Conservation (phyloP, 2,113 vertebrate genomes). For the Larimichthys crocea region DNA sequence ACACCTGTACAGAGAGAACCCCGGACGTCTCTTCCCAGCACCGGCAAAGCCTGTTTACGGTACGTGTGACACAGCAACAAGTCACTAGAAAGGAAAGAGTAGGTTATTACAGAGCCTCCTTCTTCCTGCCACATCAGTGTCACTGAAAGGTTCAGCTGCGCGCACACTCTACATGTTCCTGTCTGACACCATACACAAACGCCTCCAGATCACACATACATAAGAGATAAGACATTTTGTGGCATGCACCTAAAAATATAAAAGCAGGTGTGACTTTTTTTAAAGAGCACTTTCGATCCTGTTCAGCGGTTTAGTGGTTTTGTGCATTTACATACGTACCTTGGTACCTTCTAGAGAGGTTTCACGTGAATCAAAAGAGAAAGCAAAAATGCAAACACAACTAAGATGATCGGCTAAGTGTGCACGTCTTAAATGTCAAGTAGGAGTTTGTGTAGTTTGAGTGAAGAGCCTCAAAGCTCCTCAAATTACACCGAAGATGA, state of each 20-base stretch:
- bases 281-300: conserved; percentile 39
- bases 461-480: fast-evolving
- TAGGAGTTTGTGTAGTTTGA: background rate
- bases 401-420: background rate
- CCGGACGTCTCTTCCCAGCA: conserved; percentile 56
- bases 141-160: background rate
- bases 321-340: background rate
- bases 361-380: conserved; percentile 30
- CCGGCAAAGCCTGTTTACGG: conserved; percentile 54
- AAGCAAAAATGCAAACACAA: background rate
- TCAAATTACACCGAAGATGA: background rate
- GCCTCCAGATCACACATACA: background rate
- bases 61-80: conserved; percentile 64
- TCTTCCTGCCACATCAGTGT: conserved; percentile 56
- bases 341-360: conserved; percentile 5
- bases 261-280: conserved; percentile 9
- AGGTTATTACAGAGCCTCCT: conserved; percentile 41
- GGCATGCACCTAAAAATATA: background rate
- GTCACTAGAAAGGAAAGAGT: conserved; percentile 59
- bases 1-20: conserved; percentile 53
- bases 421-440: too few species aligned
- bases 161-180: conserved; percentile 16
- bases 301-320: conserved; percentile 28
- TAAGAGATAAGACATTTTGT: background rate
- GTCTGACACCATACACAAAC: background rate